Evolutionary conservation across 2,797 vertebrate genomes (phyloP), one percentile per base, ranked within the genome.

Genomic region (Sebastiscus albofasciatus): DNA sequence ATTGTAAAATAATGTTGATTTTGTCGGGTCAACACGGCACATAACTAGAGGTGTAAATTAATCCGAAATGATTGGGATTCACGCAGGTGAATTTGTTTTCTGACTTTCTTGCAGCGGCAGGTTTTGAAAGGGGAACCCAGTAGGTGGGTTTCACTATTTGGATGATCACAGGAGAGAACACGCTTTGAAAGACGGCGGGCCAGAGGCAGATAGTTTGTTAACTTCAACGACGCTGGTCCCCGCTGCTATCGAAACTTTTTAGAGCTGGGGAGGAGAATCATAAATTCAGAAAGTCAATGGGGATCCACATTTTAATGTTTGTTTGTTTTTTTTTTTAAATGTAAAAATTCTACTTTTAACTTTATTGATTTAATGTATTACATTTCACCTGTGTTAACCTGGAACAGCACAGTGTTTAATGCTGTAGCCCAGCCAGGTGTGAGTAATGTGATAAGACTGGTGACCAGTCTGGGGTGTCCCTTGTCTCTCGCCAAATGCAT

Each of bases 91-190:
- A 71, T 85, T 77, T 74, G 33, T 79, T 82, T 61, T 16, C n/a
- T 36, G 69, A 59, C 61, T 80, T 74, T 75, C 70, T 56, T 56
- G 73, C 66, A 69, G 52, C 56, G 11, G 62, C 11, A 8, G 2
- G 58, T 80, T 79, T 68, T 60, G 75, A 67, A 46, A 46, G 70
- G 60, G 29, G 20, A 82, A 75, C 77, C 29, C 82, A 87, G 89
- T 89, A 80, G 84, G 87, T 54, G 83, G 26, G 66, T 82, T 86
- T 86, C 27, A 65, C 27, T 16, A 68, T 79, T 14, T 68, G 27
- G 67, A 77, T 80, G 87, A 89, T 90, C 72, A 88, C 81, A 86
- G 72, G 42, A 83, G 55, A 82, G 72, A 81, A n/a, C 52, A 33
- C 5, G 33, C 76, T 79, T 75, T 87, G 75, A 86, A 70, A 78